Percentiles rank a stretch among this genome's conserved stretches.
Evolutionary conservation across 2,888 invertebrate genomes (phyloP).

Genomic region (Cerastis rubricosa): DNA sequence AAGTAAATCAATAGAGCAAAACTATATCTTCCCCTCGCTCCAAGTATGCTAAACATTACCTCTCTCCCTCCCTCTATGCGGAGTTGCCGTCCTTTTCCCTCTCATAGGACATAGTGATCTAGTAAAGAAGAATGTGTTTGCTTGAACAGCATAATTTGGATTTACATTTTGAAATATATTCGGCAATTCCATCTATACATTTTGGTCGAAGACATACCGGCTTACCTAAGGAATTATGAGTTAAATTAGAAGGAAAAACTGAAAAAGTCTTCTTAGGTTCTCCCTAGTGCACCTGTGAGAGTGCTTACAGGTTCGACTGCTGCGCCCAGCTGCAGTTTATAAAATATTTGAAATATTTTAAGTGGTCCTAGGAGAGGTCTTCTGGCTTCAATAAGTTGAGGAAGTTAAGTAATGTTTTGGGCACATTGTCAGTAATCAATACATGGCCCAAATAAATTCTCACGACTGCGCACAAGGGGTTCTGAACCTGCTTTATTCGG

Average conservation of each 20-base stretch:
- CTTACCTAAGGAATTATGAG: background rate
- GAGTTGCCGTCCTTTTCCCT: background rate
- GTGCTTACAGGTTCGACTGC: too few relatives aligned
- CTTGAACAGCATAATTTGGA: background rate
- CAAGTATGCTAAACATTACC: background rate
- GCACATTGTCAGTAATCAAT: constrained; percentile 39
- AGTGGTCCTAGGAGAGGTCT: background rate
- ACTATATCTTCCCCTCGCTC: constrained; percentile 22
- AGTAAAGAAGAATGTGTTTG: background rate
- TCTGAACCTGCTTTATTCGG: constrained; percentile 32
- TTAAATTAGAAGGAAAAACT: background rate
- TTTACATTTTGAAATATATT: background rate
- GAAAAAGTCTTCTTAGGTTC: background rate
- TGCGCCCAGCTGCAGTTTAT: background rate
- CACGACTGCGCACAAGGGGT: constrained; percentile 52
- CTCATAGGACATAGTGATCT: constrained; percentile 4
- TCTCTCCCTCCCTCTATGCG: constrained; percentile 2
- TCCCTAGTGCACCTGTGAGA: background rate
- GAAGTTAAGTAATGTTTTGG: constrained; percentile 14
- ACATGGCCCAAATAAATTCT: constrained; percentile 51
- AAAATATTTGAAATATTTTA: background rate
- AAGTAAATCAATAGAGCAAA: constrained; percentile 34
- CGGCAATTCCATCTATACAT: background rate
- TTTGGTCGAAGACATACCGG: background rate
- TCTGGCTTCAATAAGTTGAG: background rate